phyloP scores from a whole-genome alignment of 2,888 invertebrate genomes.

The Oscheius myriophilus region DNA sequence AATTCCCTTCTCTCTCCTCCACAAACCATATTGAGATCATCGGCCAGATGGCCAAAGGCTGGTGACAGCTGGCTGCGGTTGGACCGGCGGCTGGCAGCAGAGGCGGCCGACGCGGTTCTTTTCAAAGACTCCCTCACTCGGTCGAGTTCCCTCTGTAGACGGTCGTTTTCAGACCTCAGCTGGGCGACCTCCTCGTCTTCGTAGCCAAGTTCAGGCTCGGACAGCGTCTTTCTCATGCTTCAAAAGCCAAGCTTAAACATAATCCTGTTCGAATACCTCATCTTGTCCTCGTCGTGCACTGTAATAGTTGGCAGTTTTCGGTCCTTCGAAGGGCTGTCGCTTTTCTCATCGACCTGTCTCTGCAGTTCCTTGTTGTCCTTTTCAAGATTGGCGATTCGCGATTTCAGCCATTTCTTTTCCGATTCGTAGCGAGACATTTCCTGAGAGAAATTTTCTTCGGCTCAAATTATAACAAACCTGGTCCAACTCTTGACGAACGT shows the following conservation, averaged over 20 bases:
- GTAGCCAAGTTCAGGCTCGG: conserved; percentile 32
- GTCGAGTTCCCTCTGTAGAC: conserved; percentile 28
- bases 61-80: conserved; percentile 31
- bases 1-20: background rate
- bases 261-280: background rate
- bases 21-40: conserved; percentile 45
- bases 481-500: conserved; percentile 61
- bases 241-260: background rate
- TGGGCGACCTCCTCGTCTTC: conserved; percentile 16
- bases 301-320: conserved; percentile 14
- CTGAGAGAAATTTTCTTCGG: conserved; percentile 30
- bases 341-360: conserved; percentile 25
- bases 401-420: conserved; percentile 60
- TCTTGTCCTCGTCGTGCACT: conserved; percentile 4
- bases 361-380: conserved; percentile 54
- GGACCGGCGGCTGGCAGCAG: conserved; percentile 26
- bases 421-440: conserved; percentile 57
- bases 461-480: conserved; percentile 35
- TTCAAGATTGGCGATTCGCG: conserved; percentile 58
- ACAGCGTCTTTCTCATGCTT: conserved; percentile 33
- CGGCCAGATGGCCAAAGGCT: conserved; percentile 46
- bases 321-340: background rate
- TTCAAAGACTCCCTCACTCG: conserved; percentile 37
- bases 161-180: conserved; percentile 34
- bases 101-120: conserved; percentile 29